Evolutionary conservation across 2,797 vertebrate genomes (phyloP).

Genomic region (Silurus aristotelis): DNA sequence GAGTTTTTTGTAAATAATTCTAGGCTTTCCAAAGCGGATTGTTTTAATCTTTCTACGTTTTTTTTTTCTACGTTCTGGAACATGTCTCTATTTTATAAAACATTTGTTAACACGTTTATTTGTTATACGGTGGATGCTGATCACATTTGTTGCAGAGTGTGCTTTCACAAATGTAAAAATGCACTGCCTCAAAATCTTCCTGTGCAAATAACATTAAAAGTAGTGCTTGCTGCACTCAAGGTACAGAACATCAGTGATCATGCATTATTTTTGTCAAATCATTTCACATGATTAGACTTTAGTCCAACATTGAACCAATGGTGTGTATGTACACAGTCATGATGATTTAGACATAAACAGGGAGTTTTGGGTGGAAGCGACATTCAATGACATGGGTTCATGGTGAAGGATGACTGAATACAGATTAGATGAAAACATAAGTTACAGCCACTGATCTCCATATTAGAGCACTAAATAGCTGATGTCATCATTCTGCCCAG

Average conservation of each 20-base stretch:
- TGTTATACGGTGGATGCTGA: not conserved
- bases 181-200: not conserved
- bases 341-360: not conserved
- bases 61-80: not conserved
- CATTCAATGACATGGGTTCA: not conserved
- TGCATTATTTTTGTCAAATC: not conserved
- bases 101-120: not conserved
- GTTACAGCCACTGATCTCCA: not conserved
- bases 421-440: not conserved
- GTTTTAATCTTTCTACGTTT: not conserved
- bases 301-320: not conserved
- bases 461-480: conserved; percentile 12
- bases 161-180: not conserved
- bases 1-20: not conserved
- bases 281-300: not conserved
- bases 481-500: not conserved
- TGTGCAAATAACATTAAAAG: not conserved
- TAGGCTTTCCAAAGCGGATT: not conserved
- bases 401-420: conserved; percentile 2
- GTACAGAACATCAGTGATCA: not conserved
- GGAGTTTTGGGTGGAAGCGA: not conserved
- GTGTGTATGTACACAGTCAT: not conserved
- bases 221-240: not conserved
- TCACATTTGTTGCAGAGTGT: too few relatives aligned
- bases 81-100: not conserved